Conservation (phyloP, 2,888 invertebrate species). For the Helobdella robusta region DNA sequence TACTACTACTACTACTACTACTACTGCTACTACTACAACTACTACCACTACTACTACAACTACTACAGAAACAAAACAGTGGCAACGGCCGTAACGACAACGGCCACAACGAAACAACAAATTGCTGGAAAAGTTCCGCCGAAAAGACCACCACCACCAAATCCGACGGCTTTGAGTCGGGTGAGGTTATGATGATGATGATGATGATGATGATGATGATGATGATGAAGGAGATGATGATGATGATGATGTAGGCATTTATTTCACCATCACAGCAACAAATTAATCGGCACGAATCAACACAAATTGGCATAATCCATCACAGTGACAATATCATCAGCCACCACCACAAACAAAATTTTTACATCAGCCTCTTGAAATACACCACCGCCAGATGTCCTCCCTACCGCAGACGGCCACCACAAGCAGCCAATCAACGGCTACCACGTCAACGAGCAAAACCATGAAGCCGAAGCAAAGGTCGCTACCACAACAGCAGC, state of each 20-base stretch:
- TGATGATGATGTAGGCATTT: too few species aligned
- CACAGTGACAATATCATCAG: too few species aligned
- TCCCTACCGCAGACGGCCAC: slow-evolving; percentile 14
- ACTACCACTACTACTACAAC: background rate
- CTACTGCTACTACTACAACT: background rate
- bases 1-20: slow-evolving; percentile 1
- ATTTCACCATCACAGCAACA: too few species aligned
- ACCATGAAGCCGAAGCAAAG: background rate
- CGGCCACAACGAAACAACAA: background rate
- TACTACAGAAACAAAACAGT: background rate
- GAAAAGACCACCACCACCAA: slow-evolving; percentile 30
- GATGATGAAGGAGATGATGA: too few species aligned
- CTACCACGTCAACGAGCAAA: background rate
- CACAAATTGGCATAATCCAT: too few species aligned
- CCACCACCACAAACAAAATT: too few species aligned
- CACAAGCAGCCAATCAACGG: background rate
- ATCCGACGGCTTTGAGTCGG: slow-evolving; percentile 24
- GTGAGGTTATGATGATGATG: slow-evolving; percentile 15
- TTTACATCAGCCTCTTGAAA: too few species aligned
- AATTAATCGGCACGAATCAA: too few species aligned
- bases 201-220: too few species aligned
- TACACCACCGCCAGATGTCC: slow-evolving; percentile 23
- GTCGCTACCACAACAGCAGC: slow-evolving; percentile 11
- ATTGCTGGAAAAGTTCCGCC: slow-evolving; percentile 20
- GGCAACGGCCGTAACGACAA: background rate